phyloP scores from a whole-genome alignment of 2,113 vertebrate genomes.

The cat (Felis catus) region F.catus_Fca126_mat1.0 CM031419.1:77679001-77679500 shows the following conservation, averaged over 20 bases:
- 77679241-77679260: neutral
- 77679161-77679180: neutral
- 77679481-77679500: neutral
- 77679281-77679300: constrained; percentile 6
- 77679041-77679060: neutral
- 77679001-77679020: neutral
- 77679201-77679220: neutral
- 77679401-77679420: neutral
- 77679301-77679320: neutral
- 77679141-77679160: neutral
- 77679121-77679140: neutral
- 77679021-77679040: neutral
- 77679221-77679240: neutral
- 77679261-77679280: neutral
- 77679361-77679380: neutral
- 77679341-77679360: neutral
- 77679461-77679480: neutral
- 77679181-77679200: neutral
- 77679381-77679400: neutral
- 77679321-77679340: neutral
- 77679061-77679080: neutral
- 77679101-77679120: neutral
- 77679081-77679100: neutral
- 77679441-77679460: neutral
- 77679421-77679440: neutral